phyloP scores from a whole-genome alignment of 1,140 invertebrate genomes.

The Drosophila repletoides region DNA sequence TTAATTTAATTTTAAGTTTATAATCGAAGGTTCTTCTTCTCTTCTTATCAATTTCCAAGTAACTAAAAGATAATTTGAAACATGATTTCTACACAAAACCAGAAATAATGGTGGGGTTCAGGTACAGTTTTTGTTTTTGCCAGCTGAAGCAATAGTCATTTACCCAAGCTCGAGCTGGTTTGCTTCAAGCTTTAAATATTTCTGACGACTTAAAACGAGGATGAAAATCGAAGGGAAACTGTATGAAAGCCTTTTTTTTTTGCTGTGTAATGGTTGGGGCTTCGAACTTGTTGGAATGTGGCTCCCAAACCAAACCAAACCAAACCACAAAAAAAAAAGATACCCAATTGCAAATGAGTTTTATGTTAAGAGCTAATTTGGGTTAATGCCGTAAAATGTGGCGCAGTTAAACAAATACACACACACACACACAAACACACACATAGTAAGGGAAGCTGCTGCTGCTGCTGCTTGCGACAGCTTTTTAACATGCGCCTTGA shows the following conservation, averaged over 20 bases:
- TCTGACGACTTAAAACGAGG: no score
- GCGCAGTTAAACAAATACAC: slow-evolving; percentile 69
- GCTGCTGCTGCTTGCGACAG: slow-evolving; percentile 31
- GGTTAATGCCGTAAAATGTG: slow-evolving; percentile 77
- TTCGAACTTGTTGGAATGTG: slow-evolving; percentile 25
- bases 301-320: neutral
- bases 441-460: slow-evolving; percentile 25
- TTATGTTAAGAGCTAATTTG: slow-evolving; percentile 80
- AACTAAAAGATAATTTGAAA: no score
- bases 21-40: no score
- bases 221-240: no score
- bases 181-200: no score
- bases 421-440: slow-evolving; percentile 1
- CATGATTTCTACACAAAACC: no score
- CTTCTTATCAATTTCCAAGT: no score
- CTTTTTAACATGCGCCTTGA: slow-evolving; percentile 57
- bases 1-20: no score
- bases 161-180: no score
- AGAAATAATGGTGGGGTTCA: neutral
- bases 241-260: no score
- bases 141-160: no score
- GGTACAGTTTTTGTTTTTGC: neutral
- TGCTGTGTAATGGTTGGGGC: neutral
- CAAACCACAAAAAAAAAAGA: neutral
- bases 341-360: slow-evolving; percentile 62